Conservation (phyloP, 37 sponge, comb jelly and placozoan species). For the Beroe forskalii region DNA sequence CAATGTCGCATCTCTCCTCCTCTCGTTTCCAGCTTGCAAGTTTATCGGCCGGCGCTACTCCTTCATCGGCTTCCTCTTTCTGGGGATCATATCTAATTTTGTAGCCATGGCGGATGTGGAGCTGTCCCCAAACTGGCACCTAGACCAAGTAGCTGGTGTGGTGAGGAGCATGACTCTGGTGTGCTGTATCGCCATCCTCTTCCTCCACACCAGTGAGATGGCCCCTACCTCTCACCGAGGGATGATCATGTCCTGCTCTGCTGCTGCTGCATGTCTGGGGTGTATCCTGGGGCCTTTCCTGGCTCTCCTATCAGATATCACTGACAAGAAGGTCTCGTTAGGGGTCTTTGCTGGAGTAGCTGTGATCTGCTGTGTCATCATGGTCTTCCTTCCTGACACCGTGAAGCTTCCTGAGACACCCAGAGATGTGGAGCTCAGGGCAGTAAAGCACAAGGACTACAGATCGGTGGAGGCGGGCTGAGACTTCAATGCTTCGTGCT, state of each 20-base stretch:
- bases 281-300: not conserved
- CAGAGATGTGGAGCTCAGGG: not conserved
- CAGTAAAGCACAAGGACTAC: too few species aligned
- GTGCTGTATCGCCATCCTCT: not conserved
- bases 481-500: too few species aligned
- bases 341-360: not conserved
- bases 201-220: constrained; percentile 15
- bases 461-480: too few species aligned
- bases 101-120: too few species aligned
- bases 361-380: not conserved
- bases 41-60: too few species aligned
- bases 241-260: constrained; percentile 3
- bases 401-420: constrained; percentile 10
- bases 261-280: not conserved
- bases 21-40: too few species aligned
- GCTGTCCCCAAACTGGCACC: not conserved
- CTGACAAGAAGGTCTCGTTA: not conserved
- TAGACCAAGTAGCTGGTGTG: not conserved
- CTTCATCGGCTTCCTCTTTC: not conserved
- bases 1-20: too few species aligned
- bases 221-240: constrained; percentile 51
- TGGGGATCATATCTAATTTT: not conserved
- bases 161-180: not conserved
- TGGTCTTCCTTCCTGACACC: not conserved
- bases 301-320: not conserved